Conservation (phyloP, 2,888 invertebrate genomes). For the Lottia gigantea region DNA sequence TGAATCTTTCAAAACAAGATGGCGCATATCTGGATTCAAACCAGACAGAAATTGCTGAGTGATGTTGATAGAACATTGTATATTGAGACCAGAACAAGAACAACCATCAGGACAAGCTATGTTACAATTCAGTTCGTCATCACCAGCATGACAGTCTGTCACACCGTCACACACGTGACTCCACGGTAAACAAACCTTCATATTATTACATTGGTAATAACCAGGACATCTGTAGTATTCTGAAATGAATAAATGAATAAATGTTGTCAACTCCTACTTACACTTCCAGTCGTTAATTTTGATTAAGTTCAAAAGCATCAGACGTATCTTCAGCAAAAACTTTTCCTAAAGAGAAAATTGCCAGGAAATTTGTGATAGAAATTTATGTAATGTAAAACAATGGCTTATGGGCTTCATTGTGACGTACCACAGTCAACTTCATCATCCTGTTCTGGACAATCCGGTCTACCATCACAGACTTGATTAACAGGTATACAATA, state of each 20-base stretch:
- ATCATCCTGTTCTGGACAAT: conserved; percentile 61
- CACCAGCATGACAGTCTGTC: conserved; percentile 15
- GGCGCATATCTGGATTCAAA: conserved; percentile 7
- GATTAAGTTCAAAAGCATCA: too few relatives aligned
- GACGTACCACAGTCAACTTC: conserved; percentile 62
- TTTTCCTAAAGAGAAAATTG: too few relatives aligned
- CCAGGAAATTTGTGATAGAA: too few relatives aligned
- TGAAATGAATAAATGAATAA: neutral
- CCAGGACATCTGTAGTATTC: conserved; percentile 11
- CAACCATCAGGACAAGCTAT: neutral
- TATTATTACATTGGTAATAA: conserved; percentile 7
- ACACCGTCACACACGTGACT: conserved; percentile 18
- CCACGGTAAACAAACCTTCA: conserved; percentile 14
- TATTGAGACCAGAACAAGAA: neutral
- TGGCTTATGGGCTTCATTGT: too few relatives aligned
- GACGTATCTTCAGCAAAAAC: too few relatives aligned
- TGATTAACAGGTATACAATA: conserved; percentile 53
- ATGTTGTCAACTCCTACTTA: too few relatives aligned
- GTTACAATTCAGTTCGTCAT: conserved; percentile 19
- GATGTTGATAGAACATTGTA: conserved; percentile 4
- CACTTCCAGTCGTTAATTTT: too few relatives aligned
- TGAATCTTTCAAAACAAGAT: conserved; percentile 6
- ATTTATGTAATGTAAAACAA: too few relatives aligned
- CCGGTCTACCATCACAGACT: conserved; percentile 51
- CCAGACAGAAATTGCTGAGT: neutral